Base-by-base conservation (phyloP, 1,140 invertebrate genomes). In the Hylaeus anthracinus region DNA sequence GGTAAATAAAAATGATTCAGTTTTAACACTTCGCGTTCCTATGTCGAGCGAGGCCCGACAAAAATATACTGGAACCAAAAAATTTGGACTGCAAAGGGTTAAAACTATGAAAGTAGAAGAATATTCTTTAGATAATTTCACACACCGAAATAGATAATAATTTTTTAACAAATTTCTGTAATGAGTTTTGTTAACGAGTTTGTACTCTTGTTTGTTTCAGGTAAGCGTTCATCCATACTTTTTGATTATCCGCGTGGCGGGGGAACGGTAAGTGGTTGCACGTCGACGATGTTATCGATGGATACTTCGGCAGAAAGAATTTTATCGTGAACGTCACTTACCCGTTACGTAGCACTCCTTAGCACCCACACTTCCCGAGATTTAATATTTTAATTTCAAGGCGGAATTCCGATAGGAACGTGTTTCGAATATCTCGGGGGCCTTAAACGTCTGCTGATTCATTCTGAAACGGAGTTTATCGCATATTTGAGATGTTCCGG, bases 161-260 rank as follows among this genome's bases (percentile, higher is more conserved):
- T 26, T 55, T 55, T 55, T 9, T 55, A 55, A 10, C 12, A 55
- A 55, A 55, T 10, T 14, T 55, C 8, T 48, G 8, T 48, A 26
- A 6, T 48, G 8, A 48, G 8, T 48, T 48, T 5, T 5, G 15
- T 10, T 79, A 73, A 72, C 51, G 37, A 37, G 2, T 14, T 12
- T 74, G 43, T 14, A 64, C 66, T 86, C 58, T 86, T 84, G 53
- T 89, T 79, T 90, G 88, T 91, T 91, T 41, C 88, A 90, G 90
- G 90, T 91, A 91, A 91, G 90, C 88, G 58, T 76, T 45, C 2
- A 1, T 53, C 1, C 10, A 2, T 1, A 1, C 41, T 60, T 12
- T n/a, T 14, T 9, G 14, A 56, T 37, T 9, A 8, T 5, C 43
- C 26, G 15, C 4, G 1, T 1, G 8, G 45, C 4, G 1, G 14